Conservation (phyloP, 2,888 invertebrate genomes). For the Scrobipalpa costella region DNA sequence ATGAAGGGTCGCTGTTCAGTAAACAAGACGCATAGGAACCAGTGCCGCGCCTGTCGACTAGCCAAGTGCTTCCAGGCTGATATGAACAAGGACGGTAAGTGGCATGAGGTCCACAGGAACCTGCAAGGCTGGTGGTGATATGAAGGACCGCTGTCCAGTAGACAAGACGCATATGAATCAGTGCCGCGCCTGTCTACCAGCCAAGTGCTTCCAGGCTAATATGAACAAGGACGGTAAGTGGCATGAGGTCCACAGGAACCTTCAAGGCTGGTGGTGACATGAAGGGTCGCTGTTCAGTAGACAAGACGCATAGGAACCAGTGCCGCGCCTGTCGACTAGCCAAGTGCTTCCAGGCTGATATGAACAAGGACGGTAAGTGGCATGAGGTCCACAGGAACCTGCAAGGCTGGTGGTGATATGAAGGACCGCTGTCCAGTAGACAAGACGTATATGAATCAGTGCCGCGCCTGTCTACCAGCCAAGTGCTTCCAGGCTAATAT, state of each 20-base stretch:
- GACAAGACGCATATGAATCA: conserved; percentile 99
- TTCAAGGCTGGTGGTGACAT: conserved; percentile 95
- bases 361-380: conserved; percentile 98
- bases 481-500: conserved; percentile 98
- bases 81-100: conserved; percentile 99
- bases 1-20: conserved; percentile 92
- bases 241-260: too few relatives aligned
- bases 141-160: conserved; percentile 91
- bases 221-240: conserved; percentile 99
- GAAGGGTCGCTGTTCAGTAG: conserved; percentile 96
- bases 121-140: conserved; percentile 95
- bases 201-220: conserved; percentile 96
- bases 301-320: conserved; percentile 98
- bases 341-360: conserved; percentile 97
- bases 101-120: conserved; percentile 96
- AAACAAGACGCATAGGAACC: conserved; percentile 98
- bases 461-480: conserved; percentile 95
- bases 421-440: conserved; percentile 97
- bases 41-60: conserved; percentile 96
- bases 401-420: conserved; percentile 94
- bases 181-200: conserved; percentile 96
- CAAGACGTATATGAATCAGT: conserved; percentile 98
- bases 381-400: too few relatives aligned
- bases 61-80: conserved; percentile 97
- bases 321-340: conserved; percentile 96